A percentile compares a stretch with the other conserved stretches of the same genome.
Conservation (phyloP, 2,113 vertebrate genomes). For the Taurulus bubalis region DNA sequence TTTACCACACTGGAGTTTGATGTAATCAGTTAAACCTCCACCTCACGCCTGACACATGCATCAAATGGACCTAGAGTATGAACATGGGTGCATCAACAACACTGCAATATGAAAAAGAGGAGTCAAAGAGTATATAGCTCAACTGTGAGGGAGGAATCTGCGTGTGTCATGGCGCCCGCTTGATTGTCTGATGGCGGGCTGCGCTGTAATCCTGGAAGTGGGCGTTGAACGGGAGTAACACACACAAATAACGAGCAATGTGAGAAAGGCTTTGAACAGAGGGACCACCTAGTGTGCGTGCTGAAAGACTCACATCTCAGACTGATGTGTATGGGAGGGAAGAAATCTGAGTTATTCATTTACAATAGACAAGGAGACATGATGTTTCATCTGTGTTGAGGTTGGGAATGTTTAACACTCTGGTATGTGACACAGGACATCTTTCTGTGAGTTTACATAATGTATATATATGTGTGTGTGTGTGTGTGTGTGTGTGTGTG, state of each 20-base stretch:
- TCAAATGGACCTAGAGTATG: constrained; percentile 79
- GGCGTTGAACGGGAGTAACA: constrained; percentile 27
- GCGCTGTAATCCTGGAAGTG: constrained; percentile 39
- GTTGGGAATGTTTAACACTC: constrained; percentile 46
- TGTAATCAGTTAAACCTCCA: constrained; percentile 85
- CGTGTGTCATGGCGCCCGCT: constrained; percentile 38
- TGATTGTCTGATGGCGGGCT: constrained; percentile 41
- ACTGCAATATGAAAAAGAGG: constrained; percentile 76
- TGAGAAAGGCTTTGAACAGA: constrained; percentile 37
- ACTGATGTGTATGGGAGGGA: constrained; percentile 19
- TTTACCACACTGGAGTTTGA: constrained; percentile 82
- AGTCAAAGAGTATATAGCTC: constrained; percentile 73
- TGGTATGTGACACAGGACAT: constrained; percentile 40
- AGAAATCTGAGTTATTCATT: constrained; percentile 40
- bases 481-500: constrained; percentile 37
- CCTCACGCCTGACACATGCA: constrained; percentile 80
- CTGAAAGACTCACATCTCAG: constrained; percentile 18
- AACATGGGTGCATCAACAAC: constrained; percentile 78
- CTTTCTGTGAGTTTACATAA: constrained; percentile 15
- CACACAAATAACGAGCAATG: constrained; percentile 45
- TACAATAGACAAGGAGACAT: constrained; percentile 11
- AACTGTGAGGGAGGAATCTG: constrained; percentile 43
- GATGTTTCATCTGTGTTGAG: constrained; percentile 26
- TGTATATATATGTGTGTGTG: constrained; percentile 12
- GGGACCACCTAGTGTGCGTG: constrained; percentile 33